Base-by-base conservation (phyloP, 2,797 vertebrate species). In the Rhadinocentrus ornatus region DNA sequence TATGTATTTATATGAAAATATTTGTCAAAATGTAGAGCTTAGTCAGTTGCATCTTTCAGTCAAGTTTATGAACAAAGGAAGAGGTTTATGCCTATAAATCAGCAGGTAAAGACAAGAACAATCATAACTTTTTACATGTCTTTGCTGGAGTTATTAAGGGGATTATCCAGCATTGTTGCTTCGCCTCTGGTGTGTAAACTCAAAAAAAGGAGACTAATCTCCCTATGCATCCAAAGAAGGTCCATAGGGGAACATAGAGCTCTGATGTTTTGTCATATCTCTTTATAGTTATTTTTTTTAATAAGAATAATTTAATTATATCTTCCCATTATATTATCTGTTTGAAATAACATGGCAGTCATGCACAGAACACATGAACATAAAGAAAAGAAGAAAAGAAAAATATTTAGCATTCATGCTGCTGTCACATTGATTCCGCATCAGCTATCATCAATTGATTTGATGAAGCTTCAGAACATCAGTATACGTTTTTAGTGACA, bases 391-490 rank as follows among this genome's bases (percentile, higher is more conserved):
- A 53, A 57, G n/a, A n/a, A n/a, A n/a, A n/a, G n/a, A 64, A 32
- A 59, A 71, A 69, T 66, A 20, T 67, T 20, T 72, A n/a, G 12
- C 55, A 69, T 70, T 78, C 74, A 48, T 66, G 57, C 58, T 69
- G 59, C 72, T 73, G 78, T 82, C 71, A 81, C 75, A 92, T 92
- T 77, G 89, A 92, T 87, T 9, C 12, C 9, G 27, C 61, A 86
- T 72, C 69, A 82, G 80, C 64, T 66, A 46, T 64, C 54, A 61
- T 13, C 56, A 26, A 93, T 92, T 86, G 90, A 89, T 92, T 83
- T 64, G 62, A 64, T 83, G 74, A 71, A 69, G 84, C 76, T 66
- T 73, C 75, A 81, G 60, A 81, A 71, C 83, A 86, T 84, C 69
- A 80, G n/a, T 66, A 72, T 66, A 85, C 77, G 62, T 79, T 70